These are phyloP conservation scores for Mormyrus hasselquistii DNA, from an alignment of 2,797 vertebrate genomes.

Conservation along the genomic window DNA sequence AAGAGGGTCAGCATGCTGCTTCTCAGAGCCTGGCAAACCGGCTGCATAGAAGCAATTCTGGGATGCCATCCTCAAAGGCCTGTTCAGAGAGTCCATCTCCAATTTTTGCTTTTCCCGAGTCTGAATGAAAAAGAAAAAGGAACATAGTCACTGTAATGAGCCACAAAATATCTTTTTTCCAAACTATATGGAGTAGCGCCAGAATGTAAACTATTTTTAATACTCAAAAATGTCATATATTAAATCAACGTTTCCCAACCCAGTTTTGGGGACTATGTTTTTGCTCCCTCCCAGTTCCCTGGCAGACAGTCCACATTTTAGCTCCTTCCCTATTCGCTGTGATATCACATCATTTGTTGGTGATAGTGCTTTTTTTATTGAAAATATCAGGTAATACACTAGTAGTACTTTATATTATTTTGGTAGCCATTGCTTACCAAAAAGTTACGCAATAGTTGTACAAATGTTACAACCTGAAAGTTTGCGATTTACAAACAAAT, in stretches of 20 bases:
- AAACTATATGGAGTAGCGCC: not conserved
- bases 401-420: no score
- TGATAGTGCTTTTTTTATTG: no score
- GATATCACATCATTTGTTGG: no score
- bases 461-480: no score
- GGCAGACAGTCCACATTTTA: not conserved
- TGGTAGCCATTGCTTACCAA: no score
- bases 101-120: constrained; percentile 94
- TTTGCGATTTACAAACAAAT: no score
- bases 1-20: constrained; percentile 61
- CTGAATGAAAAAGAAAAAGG: constrained; percentile 46
- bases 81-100: constrained; percentile 92
- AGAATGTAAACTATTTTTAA: not conserved
- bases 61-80: constrained; percentile 88
- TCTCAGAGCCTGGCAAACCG: constrained; percentile 76
- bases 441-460: no score
- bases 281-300: not conserved
- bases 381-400: no score
- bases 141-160: not conserved
- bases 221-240: not conserved
- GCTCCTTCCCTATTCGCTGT: no score
- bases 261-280: not conserved
- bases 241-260: not conserved
- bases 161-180: not conserved
- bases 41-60: constrained; percentile 85